Percentiles rank a stretch among this genome's conserved stretches.
phyloP scores from a whole-genome alignment of 2,888 invertebrate species.

The Dyspetes luteomarginatus region DNA sequence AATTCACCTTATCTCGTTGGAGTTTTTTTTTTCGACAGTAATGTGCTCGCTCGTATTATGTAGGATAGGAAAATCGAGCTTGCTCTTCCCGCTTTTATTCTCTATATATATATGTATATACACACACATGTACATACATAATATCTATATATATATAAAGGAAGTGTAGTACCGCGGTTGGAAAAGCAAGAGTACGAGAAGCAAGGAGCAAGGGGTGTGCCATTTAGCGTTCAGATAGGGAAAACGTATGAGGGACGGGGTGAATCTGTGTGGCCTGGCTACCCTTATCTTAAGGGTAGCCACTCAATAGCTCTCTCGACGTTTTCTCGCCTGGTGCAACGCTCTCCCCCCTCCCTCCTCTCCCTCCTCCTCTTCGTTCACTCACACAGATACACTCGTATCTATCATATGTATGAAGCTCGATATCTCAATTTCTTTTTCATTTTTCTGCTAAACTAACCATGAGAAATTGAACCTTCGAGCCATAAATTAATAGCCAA shows the following conservation, averaged over 20 bases:
- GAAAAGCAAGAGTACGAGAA: conserved; percentile 52
- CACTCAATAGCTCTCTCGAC: conserved; percentile 80
- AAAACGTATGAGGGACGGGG: conserved; percentile 82
- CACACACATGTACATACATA: neutral
- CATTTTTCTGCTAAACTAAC: neutral
- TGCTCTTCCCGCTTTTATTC: conserved; percentile 32
- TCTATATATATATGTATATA: neutral
- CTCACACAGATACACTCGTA: neutral
- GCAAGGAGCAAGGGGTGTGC: conserved; percentile 67
- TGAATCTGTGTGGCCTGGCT: conserved; percentile 69
- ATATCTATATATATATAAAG: neutral
- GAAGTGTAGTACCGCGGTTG: conserved; percentile 18
- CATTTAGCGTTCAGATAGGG: conserved; percentile 83
- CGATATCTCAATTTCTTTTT: conserved; percentile 51
- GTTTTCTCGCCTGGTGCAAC: conserved; percentile 66
- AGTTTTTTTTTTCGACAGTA: conserved; percentile 83
- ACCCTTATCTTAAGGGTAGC: conserved; percentile 82
- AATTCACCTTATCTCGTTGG: conserved; percentile 81
- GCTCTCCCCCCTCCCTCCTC: conserved; percentile 58
- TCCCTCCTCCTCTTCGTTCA: conserved; percentile 37
- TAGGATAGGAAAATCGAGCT: conserved; percentile 71
- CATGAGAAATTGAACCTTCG: conserved; percentile 18
- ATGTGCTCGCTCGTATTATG: conserved; percentile 81
- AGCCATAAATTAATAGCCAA: conserved; percentile 53
- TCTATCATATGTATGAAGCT: neutral